Conservation (phyloP, 2,113 vertebrate species). For the Leptodactylus fuscus region DNA sequence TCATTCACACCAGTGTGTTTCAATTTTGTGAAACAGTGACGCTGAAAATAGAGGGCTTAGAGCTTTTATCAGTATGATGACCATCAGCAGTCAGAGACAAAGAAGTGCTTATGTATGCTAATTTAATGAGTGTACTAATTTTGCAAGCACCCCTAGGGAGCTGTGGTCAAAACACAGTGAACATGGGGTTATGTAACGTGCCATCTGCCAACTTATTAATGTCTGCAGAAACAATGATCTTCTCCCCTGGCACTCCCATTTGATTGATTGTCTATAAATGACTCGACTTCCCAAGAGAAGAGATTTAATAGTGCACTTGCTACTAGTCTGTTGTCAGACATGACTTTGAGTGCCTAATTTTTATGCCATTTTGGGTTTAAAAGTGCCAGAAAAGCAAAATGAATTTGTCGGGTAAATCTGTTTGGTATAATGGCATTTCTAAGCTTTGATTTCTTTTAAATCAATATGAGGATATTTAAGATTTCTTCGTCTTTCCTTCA, state of each 20-base stretch:
- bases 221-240: conserved; percentile 1
- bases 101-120: conserved; percentile 37
- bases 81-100: too few relatives aligned
- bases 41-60: too few relatives aligned
- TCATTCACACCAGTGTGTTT: too few relatives aligned
- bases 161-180: conserved; percentile 10
- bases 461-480: too few relatives aligned
- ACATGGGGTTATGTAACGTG: conserved; percentile 40
- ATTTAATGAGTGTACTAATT: conserved; percentile 50
- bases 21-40: too few relatives aligned
- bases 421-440: too few relatives aligned
- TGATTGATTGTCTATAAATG: conserved; percentile 31
- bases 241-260: not conserved
- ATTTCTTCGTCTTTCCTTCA: too few relatives aligned
- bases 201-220: conserved; percentile 49
- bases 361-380: not conserved
- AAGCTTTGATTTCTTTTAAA: too few relatives aligned
- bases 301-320: not conserved
- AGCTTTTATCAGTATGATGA: too few relatives aligned
- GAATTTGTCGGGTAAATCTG: too few relatives aligned
- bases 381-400: not conserved
- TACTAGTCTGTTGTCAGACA: not conserved
- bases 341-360: not conserved
- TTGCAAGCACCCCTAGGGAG: conserved; percentile 18
- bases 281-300: not conserved